phyloP scores from a whole-genome alignment of 92 coral and sea anemone genomes.

The Meandrina meandrites region DNA sequence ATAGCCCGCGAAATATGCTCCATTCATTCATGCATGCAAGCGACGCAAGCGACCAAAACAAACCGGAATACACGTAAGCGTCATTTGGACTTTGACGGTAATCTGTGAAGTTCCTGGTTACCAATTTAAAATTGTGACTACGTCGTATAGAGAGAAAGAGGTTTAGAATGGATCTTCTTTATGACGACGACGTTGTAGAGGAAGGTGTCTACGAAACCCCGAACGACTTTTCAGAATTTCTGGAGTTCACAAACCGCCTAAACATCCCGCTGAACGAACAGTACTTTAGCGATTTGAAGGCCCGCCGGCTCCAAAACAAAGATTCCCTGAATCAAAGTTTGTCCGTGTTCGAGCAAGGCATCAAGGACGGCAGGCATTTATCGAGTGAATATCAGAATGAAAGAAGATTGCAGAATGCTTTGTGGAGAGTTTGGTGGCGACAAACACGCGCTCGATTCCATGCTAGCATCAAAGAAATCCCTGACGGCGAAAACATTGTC shows the following conservation, averaged over 20 bases:
- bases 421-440: slow-evolving; percentile 93
- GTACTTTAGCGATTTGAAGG: slow-evolving; percentile 53
- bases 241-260: slow-evolving; percentile 67
- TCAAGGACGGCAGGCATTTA: slow-evolving; percentile 60
- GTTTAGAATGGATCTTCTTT: slow-evolving; percentile 19
- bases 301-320: slow-evolving; percentile 24
- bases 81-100: background rate
- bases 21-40: slow-evolving; percentile 5
- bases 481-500: slow-evolving; percentile 54
- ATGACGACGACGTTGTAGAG: background rate
- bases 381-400: slow-evolving; percentile 57
- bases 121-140: background rate
- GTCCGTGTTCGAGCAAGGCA: slow-evolving; percentile 67
- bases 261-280: slow-evolving; percentile 80
- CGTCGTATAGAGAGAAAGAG: background rate
- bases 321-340: slow-evolving; percentile 33
- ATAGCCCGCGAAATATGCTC: slow-evolving; percentile 4
- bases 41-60: background rate
- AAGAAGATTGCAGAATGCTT: slow-evolving; percentile 83
- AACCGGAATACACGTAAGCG: background rate
- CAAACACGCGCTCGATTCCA: slow-evolving; percentile 68
- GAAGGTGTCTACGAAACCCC: slow-evolving; percentile 50
- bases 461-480: slow-evolving; percentile 54
- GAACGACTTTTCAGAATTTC: slow-evolving; percentile 58
- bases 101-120: background rate